These are phyloP conservation scores for Callinectes sapidus DNA, from an alignment of 2,888 invertebrate species.

Conservation along the genomic window DNA sequence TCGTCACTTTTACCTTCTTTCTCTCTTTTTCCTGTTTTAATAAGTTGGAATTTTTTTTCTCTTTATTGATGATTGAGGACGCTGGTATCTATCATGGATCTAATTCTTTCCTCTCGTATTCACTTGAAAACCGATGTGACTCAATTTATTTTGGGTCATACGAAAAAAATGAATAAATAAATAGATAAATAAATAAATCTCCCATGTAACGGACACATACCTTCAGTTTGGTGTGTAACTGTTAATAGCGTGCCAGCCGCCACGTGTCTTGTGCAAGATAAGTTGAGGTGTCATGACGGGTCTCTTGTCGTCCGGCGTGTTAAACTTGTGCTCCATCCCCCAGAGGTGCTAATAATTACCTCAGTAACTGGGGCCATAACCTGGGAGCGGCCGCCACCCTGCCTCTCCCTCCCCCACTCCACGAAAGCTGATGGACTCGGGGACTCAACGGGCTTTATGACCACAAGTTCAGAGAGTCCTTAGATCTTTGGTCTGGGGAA, in stretches of 20 bases:
- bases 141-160: background rate
- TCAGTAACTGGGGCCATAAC: constrained; percentile 40
- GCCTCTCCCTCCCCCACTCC: constrained; percentile 6
- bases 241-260: background rate
- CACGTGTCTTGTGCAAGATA: background rate
- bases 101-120: background rate
- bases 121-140: background rate
- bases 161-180: background rate
- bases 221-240: background rate
- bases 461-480: background rate
- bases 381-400: constrained; percentile 32
- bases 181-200: background rate
- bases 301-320: background rate
- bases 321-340: constrained; percentile 28
- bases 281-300: background rate
- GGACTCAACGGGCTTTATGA: constrained; percentile 9
- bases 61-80: background rate
- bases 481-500: background rate
- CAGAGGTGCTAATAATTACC: constrained; percentile 34
- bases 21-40: background rate
- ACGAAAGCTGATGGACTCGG: background rate
- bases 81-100: background rate
- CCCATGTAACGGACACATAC: background rate
- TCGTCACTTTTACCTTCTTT: constrained; percentile 21
- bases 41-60: background rate